phyloP scores from a whole-genome alignment of 2,888 invertebrate genomes.

The Conomelus anceps region DNA sequence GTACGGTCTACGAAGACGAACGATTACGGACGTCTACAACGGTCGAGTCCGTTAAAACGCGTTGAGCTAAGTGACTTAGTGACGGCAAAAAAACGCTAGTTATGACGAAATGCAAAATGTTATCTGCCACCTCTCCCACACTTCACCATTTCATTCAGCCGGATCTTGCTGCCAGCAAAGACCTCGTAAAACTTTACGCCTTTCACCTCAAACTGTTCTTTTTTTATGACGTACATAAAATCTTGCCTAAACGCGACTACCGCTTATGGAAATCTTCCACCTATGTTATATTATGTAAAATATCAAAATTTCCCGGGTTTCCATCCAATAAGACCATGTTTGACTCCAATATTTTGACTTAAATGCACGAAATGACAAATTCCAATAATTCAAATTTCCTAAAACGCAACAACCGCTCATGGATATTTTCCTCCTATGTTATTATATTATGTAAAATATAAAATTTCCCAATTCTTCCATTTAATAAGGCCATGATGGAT shows the following conservation, averaged over 20 bases:
- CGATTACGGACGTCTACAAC: background rate
- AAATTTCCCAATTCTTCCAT: too few species aligned
- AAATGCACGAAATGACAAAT: background rate
- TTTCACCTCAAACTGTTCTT: background rate
- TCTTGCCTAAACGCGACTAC: background rate
- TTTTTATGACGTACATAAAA: background rate
- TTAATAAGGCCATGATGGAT: too few species aligned
- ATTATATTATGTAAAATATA: too few species aligned
- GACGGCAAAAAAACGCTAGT: background rate
- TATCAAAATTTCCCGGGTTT: background rate
- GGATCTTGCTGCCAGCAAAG: background rate
- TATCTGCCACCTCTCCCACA: background rate
- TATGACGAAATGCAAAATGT: background rate
- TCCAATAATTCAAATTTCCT: background rate
- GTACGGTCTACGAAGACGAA: too few species aligned
- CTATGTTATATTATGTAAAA: background rate
- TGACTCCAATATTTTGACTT: background rate
- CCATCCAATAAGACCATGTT: background rate
- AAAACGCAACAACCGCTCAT: too few species aligned
- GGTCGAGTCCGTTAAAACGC: background rate
- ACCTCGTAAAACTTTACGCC: background rate
- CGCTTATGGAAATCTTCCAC: background rate
- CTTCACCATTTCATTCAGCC: background rate
- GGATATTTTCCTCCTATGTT: too few species aligned
- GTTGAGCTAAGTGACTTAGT: background rate